Evolutionary conservation across 2,113 vertebrate species (phyloP).

Genomic region (Todiramphus saurophagus): DNA sequence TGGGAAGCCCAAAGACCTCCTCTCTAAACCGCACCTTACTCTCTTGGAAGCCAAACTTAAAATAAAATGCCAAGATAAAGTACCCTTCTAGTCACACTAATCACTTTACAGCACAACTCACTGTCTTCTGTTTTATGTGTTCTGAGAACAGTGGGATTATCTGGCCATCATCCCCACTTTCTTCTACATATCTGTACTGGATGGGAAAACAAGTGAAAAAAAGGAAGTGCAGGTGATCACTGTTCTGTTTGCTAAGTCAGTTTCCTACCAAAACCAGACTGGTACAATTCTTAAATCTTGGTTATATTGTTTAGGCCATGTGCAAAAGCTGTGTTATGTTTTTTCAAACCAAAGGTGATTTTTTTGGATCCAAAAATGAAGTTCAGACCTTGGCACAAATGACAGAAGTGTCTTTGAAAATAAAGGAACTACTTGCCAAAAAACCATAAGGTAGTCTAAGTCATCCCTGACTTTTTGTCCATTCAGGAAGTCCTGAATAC

Average conservation of each 20-base stretch:
- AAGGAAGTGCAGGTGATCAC: neutral
- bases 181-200: neutral
- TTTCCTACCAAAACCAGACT: neutral
- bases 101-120: neutral
- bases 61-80: neutral
- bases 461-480: neutral
- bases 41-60: neutral
- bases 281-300: neutral
- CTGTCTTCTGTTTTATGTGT: neutral
- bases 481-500: neutral
- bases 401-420: neutral
- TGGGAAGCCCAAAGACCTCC: neutral
- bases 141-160: neutral
- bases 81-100: neutral
- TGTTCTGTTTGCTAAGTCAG: neutral
- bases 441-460: neutral
- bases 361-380: constrained; percentile 2
- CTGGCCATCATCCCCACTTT: neutral
- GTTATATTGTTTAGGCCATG: neutral
- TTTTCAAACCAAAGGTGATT: constrained; percentile 1
- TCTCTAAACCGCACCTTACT: neutral
- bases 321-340: neutral
- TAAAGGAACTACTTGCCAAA: neutral
- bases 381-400: neutral
- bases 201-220: neutral